phyloP scores from a whole-genome alignment of 2,797 vertebrate genomes.

The Sarcophilus harrisii region DNA sequence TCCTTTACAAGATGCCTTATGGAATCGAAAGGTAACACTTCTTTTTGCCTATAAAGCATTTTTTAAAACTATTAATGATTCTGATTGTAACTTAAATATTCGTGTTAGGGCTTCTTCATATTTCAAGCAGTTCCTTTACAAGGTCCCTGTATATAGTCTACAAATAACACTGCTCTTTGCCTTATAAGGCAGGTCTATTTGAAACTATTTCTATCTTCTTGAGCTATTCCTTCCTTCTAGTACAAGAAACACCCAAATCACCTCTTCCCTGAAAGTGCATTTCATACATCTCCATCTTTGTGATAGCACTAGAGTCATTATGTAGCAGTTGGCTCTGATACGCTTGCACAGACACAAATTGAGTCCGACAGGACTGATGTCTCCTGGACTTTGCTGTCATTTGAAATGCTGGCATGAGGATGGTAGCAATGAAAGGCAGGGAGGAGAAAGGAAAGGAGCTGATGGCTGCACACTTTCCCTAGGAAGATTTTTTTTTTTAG shows the following conservation, averaged over 20 bases:
- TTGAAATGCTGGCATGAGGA: conserved; percentile 87
- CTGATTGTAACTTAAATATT: conserved; percentile 42
- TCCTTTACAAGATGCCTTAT: neutral
- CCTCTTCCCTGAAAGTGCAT: conserved; percentile 72
- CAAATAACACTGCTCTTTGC: conserved; percentile 44
- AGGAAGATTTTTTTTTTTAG: conserved; percentile 74
- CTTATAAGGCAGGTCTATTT: conserved; percentile 32
- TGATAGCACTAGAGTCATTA: conserved; percentile 80
- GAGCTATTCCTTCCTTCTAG: neutral
- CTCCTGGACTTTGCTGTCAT: conserved; percentile 89
- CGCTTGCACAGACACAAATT: conserved; percentile 88
- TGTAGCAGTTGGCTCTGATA: conserved; percentile 89
- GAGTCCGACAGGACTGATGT: conserved; percentile 90
- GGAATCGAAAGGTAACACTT: conserved; percentile 45
- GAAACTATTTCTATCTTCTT: conserved; percentile 54
- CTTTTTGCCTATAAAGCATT: neutral
- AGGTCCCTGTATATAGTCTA: neutral
- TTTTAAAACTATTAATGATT: neutral
- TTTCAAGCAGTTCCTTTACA: conserved; percentile 6
- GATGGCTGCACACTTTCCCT: conserved; percentile 73
- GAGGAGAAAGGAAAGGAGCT: conserved; percentile 28
- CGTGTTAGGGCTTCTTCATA: neutral
- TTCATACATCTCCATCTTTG: conserved; percentile 81
- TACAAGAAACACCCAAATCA: conserved; percentile 68
- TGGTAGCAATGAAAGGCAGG: conserved; percentile 71